Base-by-base conservation (phyloP, 1,140 invertebrate genomes). In the Bombus polaris region DNA sequence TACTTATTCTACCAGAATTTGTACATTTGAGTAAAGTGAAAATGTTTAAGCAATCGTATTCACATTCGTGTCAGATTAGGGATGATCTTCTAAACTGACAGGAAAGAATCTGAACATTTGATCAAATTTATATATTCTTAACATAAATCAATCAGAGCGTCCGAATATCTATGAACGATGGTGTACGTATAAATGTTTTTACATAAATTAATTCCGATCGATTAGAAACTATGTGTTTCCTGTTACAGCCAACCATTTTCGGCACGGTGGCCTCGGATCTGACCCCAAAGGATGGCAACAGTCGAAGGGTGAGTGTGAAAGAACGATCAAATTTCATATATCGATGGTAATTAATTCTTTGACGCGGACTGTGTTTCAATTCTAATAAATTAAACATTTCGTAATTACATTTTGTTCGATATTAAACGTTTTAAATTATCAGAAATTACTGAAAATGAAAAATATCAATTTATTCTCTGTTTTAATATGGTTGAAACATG, bases 171-270 rank as follows among this genome's bases (percentile, higher is more conserved):
- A n/a, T 13, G 12, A 13, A 62, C 12, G 59, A 62, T 13, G 13
- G 28, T 62, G 12, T 28, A 13, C 1, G 28, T n/a, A n/a, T 10
- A n/a, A n/a, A 62, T 62, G 28, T n/a, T 13, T n/a, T 13, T 35
- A 2, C 15, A 18, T 8, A 35, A 66, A 66, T 66, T 18, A 66
- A 66, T 66, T 66, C 5, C 15, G 15, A 35, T 66, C 10, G 59
- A n/a, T n/a, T 70, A 18, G 6, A 42, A 72, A n/a, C 4, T 15
- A 39, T 59, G 35, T 32, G 4, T 18, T 90, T 74, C 62, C 77
- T 93, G 88, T 96, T 96, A 86, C 94, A 97, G 96, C 96, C 96
- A 18, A 96, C 96, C 44, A 96, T 96, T 82, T 96, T 96, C 90
- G 96, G 96, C 44, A 96, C 96, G 6, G 96, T 96, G 68, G 96